These are phyloP conservation scores for Anoncus sp. DNA, from an alignment of 2,888 invertebrate genomes.

Conservation along the genomic window DNA sequence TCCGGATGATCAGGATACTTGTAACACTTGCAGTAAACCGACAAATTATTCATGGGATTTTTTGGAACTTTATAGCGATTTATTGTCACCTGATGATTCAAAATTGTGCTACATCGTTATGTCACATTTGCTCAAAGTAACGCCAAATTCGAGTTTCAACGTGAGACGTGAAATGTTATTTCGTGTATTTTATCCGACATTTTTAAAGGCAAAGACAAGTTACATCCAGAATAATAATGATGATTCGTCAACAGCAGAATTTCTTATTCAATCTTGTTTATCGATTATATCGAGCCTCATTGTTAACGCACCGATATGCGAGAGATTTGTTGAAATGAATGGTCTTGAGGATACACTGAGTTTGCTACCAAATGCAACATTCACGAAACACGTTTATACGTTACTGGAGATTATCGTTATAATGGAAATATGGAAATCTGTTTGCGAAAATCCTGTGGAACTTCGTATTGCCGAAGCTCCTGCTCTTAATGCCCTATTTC, in stretches of 20 bases:
- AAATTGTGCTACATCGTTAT: slow-evolving; percentile 85
- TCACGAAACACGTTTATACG: slow-evolving; percentile 86
- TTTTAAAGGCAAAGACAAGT: slow-evolving; percentile 85
- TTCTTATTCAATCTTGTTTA: slow-evolving; percentile 86
- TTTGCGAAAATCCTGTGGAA: slow-evolving; percentile 72
- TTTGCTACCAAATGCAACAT: slow-evolving; percentile 84
- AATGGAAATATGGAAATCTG: slow-evolving; percentile 85
- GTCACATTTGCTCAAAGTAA: slow-evolving; percentile 86
- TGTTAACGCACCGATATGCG: slow-evolving; percentile 85
- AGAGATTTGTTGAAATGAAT: slow-evolving; percentile 86
- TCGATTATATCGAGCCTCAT: slow-evolving; percentile 86
- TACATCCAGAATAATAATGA: slow-evolving; percentile 82
- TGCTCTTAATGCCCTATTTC: slow-evolving; percentile 74
- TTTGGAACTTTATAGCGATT: slow-evolving; percentile 85
- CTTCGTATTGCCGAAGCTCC: slow-evolving; percentile 59
- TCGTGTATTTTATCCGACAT: slow-evolving; percentile 86
- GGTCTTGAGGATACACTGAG: slow-evolving; percentile 86
- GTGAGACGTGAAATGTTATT: slow-evolving; percentile 86
- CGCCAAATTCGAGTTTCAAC: slow-evolving; percentile 84
- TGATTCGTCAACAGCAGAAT: slow-evolving; percentile 83
- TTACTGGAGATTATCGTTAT: slow-evolving; percentile 86
- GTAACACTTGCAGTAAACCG: slow-evolving; percentile 77
- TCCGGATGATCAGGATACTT: slow-evolving; percentile 77
- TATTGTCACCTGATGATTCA: slow-evolving; percentile 85
- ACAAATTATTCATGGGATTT: slow-evolving; percentile 84